These are phyloP conservation scores for Sciurus niger DNA, from an alignment of 2,113 vertebrate genomes.

Conservation along the genomic window DNA sequence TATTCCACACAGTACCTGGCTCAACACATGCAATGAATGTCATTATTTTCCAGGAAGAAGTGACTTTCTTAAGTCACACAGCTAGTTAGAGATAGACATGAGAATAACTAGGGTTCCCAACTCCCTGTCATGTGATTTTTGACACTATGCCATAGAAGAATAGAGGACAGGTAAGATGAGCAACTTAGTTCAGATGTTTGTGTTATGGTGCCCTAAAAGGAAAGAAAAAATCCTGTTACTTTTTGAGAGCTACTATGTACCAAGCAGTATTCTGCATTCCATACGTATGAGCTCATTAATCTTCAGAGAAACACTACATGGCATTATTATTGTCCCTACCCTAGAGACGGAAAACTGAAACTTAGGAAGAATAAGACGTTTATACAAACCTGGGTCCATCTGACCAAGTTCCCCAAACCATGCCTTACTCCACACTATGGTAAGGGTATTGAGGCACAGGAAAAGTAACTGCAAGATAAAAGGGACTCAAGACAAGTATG, in stretches of 20 bases:
- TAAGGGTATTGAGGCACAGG: not conserved
- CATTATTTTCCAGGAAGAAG: slow-evolving; percentile 1
- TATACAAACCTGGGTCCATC: not conserved
- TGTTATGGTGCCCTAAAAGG: not conserved
- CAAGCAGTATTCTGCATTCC: not conserved
- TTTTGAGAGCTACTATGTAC: not conserved
- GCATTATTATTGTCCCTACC: not conserved
- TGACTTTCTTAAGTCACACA: not conserved
- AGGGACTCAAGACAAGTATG: not conserved
- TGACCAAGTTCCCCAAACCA: not conserved
- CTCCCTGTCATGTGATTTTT: not conserved
- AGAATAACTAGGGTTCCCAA: not conserved
- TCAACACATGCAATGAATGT: not conserved
- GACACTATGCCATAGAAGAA: not conserved
- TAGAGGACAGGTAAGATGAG: not conserved
- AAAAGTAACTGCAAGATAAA: not conserved
- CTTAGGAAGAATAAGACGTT: not conserved
- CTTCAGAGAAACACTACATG: not conserved
- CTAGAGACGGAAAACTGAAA: not conserved
- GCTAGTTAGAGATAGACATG: not conserved
- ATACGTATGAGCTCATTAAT: too few relatives aligned
- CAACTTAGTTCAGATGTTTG: not conserved
- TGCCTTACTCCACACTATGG: not conserved
- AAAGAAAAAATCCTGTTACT: not conserved
- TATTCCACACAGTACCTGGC: not conserved